Base-by-base conservation (phyloP, 2,888 invertebrate species). In the Lycaena phlaeas region DNA sequence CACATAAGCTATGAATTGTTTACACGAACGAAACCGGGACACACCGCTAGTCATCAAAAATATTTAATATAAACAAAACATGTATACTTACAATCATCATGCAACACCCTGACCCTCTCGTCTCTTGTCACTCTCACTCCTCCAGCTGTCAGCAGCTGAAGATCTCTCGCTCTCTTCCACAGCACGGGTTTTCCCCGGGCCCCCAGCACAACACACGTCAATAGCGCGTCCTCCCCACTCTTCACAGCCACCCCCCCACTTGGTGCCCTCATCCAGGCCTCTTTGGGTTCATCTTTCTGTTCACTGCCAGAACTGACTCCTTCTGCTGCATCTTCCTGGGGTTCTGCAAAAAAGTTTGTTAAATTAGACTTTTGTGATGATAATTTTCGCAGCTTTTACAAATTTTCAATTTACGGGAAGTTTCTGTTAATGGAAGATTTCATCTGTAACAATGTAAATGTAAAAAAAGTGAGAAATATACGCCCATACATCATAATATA, bases 171-270 rank as follows among this genome's bases (percentile, higher is more conserved):
- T 54, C 90, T 87, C 64, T 90, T 89, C 93, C 93, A 93, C 59
- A 92, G 85, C 39, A 94, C 91, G 0, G 92, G 92, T 57, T 90
- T 87, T 15, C 90, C 88, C 26, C 89, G 90, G 2, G 88, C 87
- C 18, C 90, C 88, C 18, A 89, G 78, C 18, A 94, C 92, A 41
- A 94, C 92, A 67, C 94, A 94, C 7, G 93, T 94, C 36, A 94
- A 86, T 27, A 93, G 77, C 2, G 93, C 93, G 62, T 93, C 93
- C 55, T 92, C 92, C 7, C 92, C 93, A 39, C 67, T 71, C 52
- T 66, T 64, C 10, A 79, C 79, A 0, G 74, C 63, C 0, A 82
- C 75, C 0, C 75, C 75, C 0, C 74, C 73, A 0, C 64, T 59
- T 0, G 82, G 81, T 0, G 77, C 69, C 14, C 65, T 53, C 84